Conservation (phyloP, 2,888 invertebrate genomes). For the Holacanthella duospinosa region DNA sequence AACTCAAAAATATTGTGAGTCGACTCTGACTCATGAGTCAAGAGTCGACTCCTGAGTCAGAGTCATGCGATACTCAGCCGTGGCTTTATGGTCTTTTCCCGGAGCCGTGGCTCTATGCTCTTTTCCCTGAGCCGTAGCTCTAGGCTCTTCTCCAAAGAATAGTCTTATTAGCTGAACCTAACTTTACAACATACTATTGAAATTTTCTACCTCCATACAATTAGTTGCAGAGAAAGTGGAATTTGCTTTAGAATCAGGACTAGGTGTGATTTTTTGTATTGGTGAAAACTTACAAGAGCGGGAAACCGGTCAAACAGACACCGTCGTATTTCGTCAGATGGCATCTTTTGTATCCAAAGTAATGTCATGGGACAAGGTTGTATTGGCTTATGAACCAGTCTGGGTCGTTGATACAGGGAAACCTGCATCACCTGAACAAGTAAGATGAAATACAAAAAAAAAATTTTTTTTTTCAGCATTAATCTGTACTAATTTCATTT, state of each 20-base stretch:
- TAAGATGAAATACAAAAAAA: conserved; percentile 41
- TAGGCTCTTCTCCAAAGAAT: no score
- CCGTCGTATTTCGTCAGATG: conserved; percentile 84
- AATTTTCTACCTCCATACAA: no score
- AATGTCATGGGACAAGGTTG: conserved; percentile 66
- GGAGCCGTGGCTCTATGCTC: no score
- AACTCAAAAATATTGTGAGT: no score
- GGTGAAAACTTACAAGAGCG: conserved; percentile 94
- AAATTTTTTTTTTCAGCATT: background rate
- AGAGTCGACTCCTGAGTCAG: no score
- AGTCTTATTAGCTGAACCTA: no score
- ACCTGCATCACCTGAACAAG: conserved; percentile 87
- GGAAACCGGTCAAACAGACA: conserved; percentile 84
- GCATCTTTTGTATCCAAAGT: conserved; percentile 66
- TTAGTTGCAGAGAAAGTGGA: conserved; percentile 45
- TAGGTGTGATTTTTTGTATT: conserved; percentile 80
- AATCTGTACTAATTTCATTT: conserved; percentile 46
- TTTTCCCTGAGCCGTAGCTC: no score
- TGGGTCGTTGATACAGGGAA: conserved; percentile 99
- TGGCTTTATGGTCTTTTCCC: no score
- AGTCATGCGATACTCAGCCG: no score
- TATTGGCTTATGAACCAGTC: conserved; percentile 98
- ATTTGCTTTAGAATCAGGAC: conserved; percentile 43
- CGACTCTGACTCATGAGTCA: no score
- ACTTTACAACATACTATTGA: no score